Conservation (phyloP, 2,113 vertebrate species). For the Abramis brama region DNA sequence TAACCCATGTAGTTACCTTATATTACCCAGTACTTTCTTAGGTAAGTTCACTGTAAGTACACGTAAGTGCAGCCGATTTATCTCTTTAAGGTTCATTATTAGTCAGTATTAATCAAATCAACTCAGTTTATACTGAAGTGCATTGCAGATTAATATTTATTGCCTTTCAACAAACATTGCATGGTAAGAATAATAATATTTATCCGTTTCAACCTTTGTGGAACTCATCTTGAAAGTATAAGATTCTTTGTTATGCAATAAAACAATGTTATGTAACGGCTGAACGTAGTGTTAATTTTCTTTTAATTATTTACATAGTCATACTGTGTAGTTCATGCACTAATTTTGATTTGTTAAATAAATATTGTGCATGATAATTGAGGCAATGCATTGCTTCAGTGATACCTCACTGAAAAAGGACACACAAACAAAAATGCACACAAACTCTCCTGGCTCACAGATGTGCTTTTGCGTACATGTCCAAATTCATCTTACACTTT, state of each 20-base stretch:
- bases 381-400: background rate
- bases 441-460: background rate
- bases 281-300: background rate
- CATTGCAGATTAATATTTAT: background rate
- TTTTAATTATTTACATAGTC: slow-evolving; percentile 5
- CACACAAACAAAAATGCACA: background rate
- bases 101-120: background rate
- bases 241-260: background rate
- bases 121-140: background rate
- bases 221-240: background rate
- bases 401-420: background rate
- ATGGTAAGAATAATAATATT: background rate
- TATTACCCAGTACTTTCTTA: too few relatives aligned
- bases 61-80: background rate
- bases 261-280: background rate
- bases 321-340: background rate
- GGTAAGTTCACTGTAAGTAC: too few relatives aligned
- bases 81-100: background rate
- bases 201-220: background rate
- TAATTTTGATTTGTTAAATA: background rate
- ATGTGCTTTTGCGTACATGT: slow-evolving; percentile 1
- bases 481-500: background rate
- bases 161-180: slow-evolving; percentile 5
- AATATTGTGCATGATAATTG: background rate
- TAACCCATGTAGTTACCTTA: too few relatives aligned